Conservation (phyloP, 1,140 invertebrate genomes). For the Melipona quadrifasciata region DNA sequence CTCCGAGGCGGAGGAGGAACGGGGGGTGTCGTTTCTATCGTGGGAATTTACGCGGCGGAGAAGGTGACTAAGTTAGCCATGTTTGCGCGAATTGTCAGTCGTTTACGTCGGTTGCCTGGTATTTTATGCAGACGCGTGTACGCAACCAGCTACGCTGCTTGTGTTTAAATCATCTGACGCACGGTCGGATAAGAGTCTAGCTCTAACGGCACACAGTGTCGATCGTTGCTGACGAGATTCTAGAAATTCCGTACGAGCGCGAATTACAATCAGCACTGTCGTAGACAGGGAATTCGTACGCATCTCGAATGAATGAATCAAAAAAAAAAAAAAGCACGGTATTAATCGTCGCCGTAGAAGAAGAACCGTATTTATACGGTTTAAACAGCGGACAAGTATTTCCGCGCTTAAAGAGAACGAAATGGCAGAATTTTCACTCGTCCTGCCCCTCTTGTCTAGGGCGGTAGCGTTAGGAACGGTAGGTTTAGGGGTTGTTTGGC, state of each 20-base stretch:
- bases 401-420: constrained; percentile 58
- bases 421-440: constrained; percentile 48
- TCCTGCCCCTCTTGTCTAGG: constrained; percentile 37
- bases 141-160: too few relatives aligned
- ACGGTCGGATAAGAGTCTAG: too few relatives aligned
- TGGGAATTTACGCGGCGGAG: background rate
- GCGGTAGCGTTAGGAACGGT: constrained; percentile 41
- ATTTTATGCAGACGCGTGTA: background rate
- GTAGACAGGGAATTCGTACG: too few relatives aligned
- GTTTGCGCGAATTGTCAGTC: background rate
- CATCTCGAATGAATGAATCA: background rate
- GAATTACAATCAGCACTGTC: background rate
- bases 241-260: too few relatives aligned
- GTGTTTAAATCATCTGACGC: too few relatives aligned
- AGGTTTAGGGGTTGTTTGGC: constrained; percentile 66
- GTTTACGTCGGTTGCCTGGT: background rate
- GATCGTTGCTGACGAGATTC: too few relatives aligned
- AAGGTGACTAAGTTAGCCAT: background rate
- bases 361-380: constrained; percentile 45
- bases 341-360: constrained; percentile 14
- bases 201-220: too few relatives aligned
- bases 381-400: constrained; percentile 56
- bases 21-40: background rate
- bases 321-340: background rate
- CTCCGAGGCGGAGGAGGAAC: fast-evolving